Conservation (phyloP, 2,888 invertebrate species). For the Cephus runcator region DNA sequence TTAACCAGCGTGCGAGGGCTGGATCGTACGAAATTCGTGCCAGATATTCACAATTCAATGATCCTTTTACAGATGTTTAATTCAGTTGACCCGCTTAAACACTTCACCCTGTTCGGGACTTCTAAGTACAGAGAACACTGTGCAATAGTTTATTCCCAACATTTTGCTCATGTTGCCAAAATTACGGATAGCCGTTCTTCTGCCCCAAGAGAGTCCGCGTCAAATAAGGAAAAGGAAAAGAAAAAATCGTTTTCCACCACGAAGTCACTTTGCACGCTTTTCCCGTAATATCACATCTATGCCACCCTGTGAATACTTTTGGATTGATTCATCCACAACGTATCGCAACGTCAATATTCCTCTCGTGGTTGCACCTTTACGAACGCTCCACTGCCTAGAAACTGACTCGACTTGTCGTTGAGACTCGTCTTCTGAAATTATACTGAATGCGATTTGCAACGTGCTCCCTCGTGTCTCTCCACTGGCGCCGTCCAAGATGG, state of each 20-base stretch:
- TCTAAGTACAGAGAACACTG: conserved; percentile 61
- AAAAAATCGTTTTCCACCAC: conserved; percentile 42
- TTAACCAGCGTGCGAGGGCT: not conserved
- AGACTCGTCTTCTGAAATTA: not conserved
- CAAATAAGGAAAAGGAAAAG: conserved; percentile 52
- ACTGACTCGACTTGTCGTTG: not conserved
- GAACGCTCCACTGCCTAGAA: not conserved
- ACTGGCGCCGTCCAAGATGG: conserved; percentile 1
- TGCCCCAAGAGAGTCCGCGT: conserved; percentile 3
- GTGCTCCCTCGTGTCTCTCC: conserved; percentile 14
- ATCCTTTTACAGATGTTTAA: conserved; percentile 6
- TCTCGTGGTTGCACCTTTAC: not conserved
- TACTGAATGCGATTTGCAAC: conserved; percentile 13
- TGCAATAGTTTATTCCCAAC: conserved; percentile 58
- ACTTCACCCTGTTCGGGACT: conserved; percentile 60
- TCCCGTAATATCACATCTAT: conserved; percentile 18
- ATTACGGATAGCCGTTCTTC: not conserved
- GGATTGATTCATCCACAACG: not conserved
- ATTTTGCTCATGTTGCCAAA: conserved; percentile 52
- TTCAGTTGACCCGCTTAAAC: conserved; percentile 55
- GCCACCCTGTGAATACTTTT: not conserved
- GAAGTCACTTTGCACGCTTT: conserved; percentile 39
- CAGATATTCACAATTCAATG: not conserved
- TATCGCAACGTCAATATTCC: not conserved
- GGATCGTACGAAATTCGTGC: not conserved